phyloP scores from a whole-genome alignment of 2,888 invertebrate genomes.

The Bugula neritina region DNA sequence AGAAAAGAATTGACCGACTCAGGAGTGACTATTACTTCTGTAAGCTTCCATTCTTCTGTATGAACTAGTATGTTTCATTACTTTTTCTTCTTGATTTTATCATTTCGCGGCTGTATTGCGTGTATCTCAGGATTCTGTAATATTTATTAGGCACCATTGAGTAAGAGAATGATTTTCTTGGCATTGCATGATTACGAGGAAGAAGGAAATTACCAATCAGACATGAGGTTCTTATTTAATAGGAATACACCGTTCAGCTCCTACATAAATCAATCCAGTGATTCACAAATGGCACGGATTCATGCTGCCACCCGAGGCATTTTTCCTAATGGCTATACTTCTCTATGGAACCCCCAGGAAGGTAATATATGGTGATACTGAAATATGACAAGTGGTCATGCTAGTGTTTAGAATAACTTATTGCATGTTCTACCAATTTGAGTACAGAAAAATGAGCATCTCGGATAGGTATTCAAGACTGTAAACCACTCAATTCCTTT shows the following conservation, averaged over 20 bases:
- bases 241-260: background rate
- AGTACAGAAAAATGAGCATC: too few relatives aligned
- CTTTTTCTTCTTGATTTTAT: too few relatives aligned
- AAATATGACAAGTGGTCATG: too few relatives aligned
- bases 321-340: background rate
- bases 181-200: background rate
- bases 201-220: background rate
- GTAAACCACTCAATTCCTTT: too few relatives aligned
- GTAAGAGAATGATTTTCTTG: background rate
- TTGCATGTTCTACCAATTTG: too few relatives aligned
- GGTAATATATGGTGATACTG: too few relatives aligned
- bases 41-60: background rate
- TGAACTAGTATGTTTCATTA: too few relatives aligned
- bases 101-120: too few relatives aligned
- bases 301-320: background rate
- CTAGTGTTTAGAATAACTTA: too few relatives aligned
- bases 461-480: too few relatives aligned
- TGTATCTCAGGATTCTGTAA: too few relatives aligned
- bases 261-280: background rate
- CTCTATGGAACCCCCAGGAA: background rate
- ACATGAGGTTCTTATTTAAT: background rate
- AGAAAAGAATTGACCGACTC: background rate
- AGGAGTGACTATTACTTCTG: background rate
- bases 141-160: background rate
- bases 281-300: background rate